A percentile compares a stretch with the other conserved stretches of the same genome.
These are phyloP conservation scores for Nannobrachium achirus DNA, from an alignment of 2,113 vertebrate species.

Conservation along the genomic window DNA sequence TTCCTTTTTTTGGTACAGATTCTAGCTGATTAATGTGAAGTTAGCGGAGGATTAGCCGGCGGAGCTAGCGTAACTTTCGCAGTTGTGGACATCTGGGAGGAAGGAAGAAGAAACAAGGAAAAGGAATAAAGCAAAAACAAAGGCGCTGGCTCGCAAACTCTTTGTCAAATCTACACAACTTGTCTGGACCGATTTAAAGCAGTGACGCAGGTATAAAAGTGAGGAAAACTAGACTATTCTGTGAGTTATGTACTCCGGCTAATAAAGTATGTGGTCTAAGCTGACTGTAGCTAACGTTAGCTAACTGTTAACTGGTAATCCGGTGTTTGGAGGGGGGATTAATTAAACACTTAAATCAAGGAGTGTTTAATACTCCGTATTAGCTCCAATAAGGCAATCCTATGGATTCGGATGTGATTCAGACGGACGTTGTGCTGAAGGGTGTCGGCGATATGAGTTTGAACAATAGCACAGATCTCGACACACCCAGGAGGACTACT, in stretches of 20 bases:
- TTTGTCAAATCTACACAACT: slow-evolving; percentile 39
- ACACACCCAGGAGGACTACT: slow-evolving; percentile 71
- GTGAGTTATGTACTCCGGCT: slow-evolving; percentile 26
- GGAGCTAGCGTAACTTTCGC: slow-evolving; percentile 32
- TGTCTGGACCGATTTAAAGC: slow-evolving; percentile 2
- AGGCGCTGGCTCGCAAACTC: slow-evolving; percentile 37
- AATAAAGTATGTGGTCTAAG: slow-evolving; percentile 24
- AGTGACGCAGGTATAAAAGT: slow-evolving; percentile 45
- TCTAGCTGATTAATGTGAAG: background rate
- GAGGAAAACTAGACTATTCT: slow-evolving; percentile 24
- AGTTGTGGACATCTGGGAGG: slow-evolving; percentile 33
- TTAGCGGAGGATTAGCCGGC: slow-evolving; percentile 16
- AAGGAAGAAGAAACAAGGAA: slow-evolving; percentile 62
- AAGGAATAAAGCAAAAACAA: slow-evolving; percentile 19
- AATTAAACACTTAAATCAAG: background rate
- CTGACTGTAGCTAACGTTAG: background rate
- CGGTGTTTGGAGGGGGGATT: background rate
- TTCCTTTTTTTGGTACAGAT: background rate
- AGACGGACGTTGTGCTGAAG: slow-evolving; percentile 61
- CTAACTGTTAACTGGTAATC: background rate
- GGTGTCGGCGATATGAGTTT: slow-evolving; percentile 50
- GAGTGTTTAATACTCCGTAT: slow-evolving; percentile 5
- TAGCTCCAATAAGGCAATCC: slow-evolving; percentile 12
- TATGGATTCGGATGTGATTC: slow-evolving; percentile 77
- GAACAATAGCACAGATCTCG: slow-evolving; percentile 67